Conservation (phyloP, 2,888 invertebrate genomes). For the Bombylius major region DNA sequence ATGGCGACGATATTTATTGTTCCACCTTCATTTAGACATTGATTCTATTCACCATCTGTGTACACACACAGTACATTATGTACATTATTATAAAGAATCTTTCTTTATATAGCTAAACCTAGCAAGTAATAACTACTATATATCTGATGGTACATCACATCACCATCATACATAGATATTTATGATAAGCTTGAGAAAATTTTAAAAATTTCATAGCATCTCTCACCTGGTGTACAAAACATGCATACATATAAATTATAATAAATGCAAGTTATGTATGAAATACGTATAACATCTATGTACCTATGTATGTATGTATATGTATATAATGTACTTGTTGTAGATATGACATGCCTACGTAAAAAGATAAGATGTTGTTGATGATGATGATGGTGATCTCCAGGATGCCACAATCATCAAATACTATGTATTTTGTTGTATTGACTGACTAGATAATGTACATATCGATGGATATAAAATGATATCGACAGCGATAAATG, state of each 20-base stretch:
- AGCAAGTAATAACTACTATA: too few species aligned
- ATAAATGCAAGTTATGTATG: background rate
- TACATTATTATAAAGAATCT: background rate
- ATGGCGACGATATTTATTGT: conserved; percentile 8
- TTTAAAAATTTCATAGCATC: background rate
- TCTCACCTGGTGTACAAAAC: background rate
- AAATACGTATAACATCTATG: background rate
- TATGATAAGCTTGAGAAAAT: background rate
- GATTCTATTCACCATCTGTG: background rate
- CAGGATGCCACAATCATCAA: background rate
- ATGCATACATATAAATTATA: background rate
- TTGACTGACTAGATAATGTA: too few species aligned
- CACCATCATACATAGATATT: too few species aligned
- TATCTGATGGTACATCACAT: too few species aligned
- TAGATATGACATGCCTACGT: background rate
- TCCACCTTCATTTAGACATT: conserved; percentile 1
- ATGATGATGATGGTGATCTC: background rate
- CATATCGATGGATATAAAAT: too few species aligned
- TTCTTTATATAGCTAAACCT: too few species aligned
- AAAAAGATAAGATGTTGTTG: background rate
- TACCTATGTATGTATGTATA: too few species aligned
- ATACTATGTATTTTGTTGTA: background rate
- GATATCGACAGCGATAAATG: background rate
- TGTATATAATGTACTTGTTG: background rate
- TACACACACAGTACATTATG: background rate